Conservation (phyloP, 2,888 invertebrate genomes). For the Argyresthia albistria region DNA sequence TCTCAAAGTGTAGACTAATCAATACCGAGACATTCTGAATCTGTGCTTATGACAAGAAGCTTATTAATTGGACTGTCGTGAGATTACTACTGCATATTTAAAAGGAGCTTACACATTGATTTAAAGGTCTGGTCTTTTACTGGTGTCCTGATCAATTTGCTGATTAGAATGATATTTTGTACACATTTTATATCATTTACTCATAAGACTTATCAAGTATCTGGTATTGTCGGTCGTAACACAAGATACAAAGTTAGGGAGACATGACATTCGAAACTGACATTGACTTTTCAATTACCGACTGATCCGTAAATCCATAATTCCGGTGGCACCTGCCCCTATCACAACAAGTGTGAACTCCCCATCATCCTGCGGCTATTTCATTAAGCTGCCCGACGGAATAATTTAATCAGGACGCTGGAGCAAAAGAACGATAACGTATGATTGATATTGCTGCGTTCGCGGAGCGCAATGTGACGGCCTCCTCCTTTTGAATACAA, state of each 20-base stretch:
- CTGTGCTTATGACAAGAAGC: conserved; percentile 37
- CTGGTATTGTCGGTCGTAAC: neutral
- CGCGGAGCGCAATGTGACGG: conserved; percentile 5
- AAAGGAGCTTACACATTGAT: neutral
- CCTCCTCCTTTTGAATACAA: neutral
- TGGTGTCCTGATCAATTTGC: neutral
- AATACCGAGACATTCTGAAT: conserved; percentile 11
- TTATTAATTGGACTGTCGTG: conserved; percentile 44
- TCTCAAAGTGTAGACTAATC: neutral
- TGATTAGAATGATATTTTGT: neutral
- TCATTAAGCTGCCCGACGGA: conserved; percentile 57
- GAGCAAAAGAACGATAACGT: conserved; percentile 56
- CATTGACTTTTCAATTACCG: neutral
- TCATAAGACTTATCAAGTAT: neutral
- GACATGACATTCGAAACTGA: neutral
- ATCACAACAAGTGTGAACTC: conserved; percentile 19
- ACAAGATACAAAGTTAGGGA: neutral
- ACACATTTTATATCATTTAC: neutral
- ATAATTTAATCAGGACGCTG: conserved; percentile 65
- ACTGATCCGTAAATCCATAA: too few species aligned
- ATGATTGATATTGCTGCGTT: conserved; percentile 56
- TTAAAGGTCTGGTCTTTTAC: neutral
- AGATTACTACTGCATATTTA: neutral
- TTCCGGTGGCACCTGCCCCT: neutral
- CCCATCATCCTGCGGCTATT: conserved; percentile 35